phyloP scores from a whole-genome alignment of 2,888 invertebrate genomes.

The Argynnis bischoffii region DNA sequence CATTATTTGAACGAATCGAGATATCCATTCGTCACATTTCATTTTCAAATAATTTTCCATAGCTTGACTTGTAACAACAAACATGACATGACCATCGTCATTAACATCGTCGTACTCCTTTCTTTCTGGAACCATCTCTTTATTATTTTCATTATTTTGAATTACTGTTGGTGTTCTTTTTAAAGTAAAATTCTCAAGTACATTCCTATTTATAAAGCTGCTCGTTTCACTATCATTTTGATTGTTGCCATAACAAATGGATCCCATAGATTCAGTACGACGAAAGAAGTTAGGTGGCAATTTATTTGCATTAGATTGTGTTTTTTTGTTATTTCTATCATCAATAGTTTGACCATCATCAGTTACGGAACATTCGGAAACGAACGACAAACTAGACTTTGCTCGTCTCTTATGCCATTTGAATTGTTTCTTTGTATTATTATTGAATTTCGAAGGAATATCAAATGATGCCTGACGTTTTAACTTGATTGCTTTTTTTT shows the following conservation, averaged over 20 bases:
- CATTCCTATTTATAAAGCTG: not conserved
- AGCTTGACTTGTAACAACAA: conserved; percentile 50
- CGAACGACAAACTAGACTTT: not conserved
- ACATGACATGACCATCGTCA: conserved; percentile 50
- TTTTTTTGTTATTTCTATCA: no score
- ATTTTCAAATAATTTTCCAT: conserved; percentile 59
- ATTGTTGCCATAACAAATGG: not conserved
- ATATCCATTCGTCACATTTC: conserved; percentile 67
- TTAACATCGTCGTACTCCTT: conserved; percentile 3
- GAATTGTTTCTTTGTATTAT: not conserved
- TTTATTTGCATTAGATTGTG: no score
- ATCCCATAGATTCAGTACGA: not conserved
- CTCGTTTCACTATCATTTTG: not conserved
- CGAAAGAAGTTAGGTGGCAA: not conserved
- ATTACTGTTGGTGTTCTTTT: not conserved
- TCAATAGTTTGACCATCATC: not conserved
- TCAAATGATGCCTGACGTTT: conserved; percentile 11
- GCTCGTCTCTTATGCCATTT: conserved; percentile 2
- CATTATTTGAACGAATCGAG: conserved; percentile 70
- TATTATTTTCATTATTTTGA: not conserved
- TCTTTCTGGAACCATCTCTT: not conserved
- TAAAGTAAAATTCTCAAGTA: not conserved
- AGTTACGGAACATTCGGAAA: conserved; percentile 6
- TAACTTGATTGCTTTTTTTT: not conserved
- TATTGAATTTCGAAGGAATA: not conserved